Percentiles rank a stretch among this genome's conserved stretches.
phyloP scores from a whole-genome alignment of 2,797 vertebrate species.

The Crotalus adamanteus region DNA sequence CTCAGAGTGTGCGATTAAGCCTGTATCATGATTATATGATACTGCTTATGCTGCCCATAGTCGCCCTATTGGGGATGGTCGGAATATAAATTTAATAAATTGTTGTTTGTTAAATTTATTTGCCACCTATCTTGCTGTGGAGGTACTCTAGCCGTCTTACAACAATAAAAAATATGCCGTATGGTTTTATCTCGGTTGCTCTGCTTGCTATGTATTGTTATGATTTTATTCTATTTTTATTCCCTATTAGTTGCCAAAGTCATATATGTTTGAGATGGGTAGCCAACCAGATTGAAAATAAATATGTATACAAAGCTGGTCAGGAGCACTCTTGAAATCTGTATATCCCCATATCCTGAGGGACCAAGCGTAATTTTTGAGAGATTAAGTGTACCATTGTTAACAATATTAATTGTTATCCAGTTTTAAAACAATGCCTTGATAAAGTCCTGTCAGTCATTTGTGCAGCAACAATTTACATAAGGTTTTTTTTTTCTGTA shows the following conservation, averaged over 20 bases:
- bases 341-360: neutral
- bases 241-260: neutral
- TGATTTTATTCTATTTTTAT: neutral
- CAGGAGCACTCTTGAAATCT: neutral
- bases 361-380: neutral
- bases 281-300: neutral
- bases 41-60: too few relatives aligned
- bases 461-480: neutral
- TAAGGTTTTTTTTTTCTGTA: neutral
- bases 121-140: neutral
- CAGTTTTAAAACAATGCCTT: neutral
- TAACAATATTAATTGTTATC: neutral
- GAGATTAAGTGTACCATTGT: neutral
- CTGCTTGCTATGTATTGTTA: neutral
- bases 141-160: neutral
- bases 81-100: too few relatives aligned
- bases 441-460: neutral
- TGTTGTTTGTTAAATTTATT: too few relatives aligned
- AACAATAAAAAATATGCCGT: neutral
- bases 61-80: too few relatives aligned
- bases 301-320: neutral
- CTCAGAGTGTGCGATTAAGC: neutral
- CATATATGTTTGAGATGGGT: neutral
- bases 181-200: neutral
- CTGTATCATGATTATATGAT: neutral